A percentile compares a stretch with the other conserved stretches of the same genome.
Evolutionary conservation across 1,140 invertebrate species (phyloP).

Genomic region (Aphelenchoides avenae): DNA sequence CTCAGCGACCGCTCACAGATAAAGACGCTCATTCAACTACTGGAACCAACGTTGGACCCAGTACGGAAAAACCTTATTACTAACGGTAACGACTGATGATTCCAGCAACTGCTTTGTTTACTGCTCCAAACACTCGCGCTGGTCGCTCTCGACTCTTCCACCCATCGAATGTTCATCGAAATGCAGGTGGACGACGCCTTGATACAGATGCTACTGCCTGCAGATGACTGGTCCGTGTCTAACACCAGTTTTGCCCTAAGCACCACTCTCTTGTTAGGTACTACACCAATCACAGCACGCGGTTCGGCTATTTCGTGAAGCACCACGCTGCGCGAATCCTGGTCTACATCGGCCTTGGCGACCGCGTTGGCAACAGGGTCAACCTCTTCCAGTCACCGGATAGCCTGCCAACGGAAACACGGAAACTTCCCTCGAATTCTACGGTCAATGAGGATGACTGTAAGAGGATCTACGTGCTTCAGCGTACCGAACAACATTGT

Average conservation of each 20-base stretch:
- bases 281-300: conserved; percentile 72
- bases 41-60: conserved; percentile 57
- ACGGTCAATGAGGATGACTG: conserved; percentile 56
- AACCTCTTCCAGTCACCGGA: conserved; percentile 63
- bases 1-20: conserved; percentile 48
- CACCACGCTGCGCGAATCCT: conserved; percentile 70
- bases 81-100: too few species aligned
- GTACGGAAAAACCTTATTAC: conserved; percentile 43
- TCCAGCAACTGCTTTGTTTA: conserved; percentile 69
- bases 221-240: conserved; percentile 70
- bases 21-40: conserved; percentile 48
- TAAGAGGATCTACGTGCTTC: too few species aligned
- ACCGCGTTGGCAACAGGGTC: conserved; percentile 64
- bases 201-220: conserved; percentile 69
- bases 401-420: neutral
- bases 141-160: conserved; percentile 66
- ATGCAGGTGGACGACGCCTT: conserved; percentile 68
- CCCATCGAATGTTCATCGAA: conserved; percentile 66
- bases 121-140: conserved; percentile 69
- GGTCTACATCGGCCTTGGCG: conserved; percentile 66
- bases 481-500: too few species aligned
- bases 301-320: conserved; percentile 70
- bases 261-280: conserved; percentile 61
- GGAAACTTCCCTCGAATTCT: conserved; percentile 9
- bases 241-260: neutral